A percentile compares a stretch with the other conserved stretches of the same genome.
Conservation (phyloP, 2,888 invertebrate species). For the Alviniconcha strummeri region DNA sequence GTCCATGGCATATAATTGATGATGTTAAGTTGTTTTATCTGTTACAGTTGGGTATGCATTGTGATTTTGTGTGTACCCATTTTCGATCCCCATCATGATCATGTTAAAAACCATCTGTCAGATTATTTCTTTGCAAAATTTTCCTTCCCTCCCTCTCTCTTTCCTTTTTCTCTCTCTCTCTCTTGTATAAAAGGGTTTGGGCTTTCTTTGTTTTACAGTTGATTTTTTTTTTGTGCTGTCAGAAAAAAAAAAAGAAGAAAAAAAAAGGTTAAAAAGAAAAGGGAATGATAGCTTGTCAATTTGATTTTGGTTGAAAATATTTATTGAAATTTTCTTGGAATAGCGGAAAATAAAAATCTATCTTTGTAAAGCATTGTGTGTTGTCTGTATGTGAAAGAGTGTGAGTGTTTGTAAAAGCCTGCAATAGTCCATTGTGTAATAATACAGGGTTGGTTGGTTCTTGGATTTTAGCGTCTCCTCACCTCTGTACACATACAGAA, state of each 20-base stretch:
- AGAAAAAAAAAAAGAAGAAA: not conserved
- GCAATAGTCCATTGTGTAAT: no score
- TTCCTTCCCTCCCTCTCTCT: not conserved
- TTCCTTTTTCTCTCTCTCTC: not conserved
- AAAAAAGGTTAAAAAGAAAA: not conserved
- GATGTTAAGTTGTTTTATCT: not conserved
- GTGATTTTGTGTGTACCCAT: not conserved
- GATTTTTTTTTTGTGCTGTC: not conserved
- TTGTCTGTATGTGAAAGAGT: not conserved
- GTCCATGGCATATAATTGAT: conserved; percentile 12
- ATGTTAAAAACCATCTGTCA: not conserved
- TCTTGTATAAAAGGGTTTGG: conserved; percentile 23
- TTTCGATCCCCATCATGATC: conserved; percentile 5
- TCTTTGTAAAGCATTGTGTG: conserved; percentile 23
- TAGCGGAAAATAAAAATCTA: conserved; percentile 26
- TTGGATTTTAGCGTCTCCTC: no score
- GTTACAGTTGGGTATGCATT: conserved; percentile 14
- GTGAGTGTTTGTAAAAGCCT: not conserved
- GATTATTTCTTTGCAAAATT: not conserved
- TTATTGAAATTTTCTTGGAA: conserved; percentile 22
- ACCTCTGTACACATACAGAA: no score
- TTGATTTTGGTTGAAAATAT: conserved; percentile 20
- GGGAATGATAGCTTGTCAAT: not conserved
- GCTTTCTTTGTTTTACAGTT: conserved; percentile 3
- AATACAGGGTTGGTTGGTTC: no score